Evolutionary conservation across 2,888 invertebrate species (phyloP).

Genomic region (Diploptera punctata): DNA sequence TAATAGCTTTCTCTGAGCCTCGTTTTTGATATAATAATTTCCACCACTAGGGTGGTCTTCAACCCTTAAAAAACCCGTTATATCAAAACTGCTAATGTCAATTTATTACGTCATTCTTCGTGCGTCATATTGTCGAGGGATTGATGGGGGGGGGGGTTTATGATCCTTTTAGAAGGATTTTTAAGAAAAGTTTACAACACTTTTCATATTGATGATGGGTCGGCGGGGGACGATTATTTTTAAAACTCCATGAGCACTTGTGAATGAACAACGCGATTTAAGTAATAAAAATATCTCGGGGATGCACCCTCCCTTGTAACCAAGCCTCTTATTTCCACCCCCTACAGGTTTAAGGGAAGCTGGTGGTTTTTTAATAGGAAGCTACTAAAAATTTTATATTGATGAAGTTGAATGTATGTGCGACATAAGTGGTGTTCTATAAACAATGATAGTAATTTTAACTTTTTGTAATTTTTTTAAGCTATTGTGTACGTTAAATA

Average conservation of each 20-base stretch:
- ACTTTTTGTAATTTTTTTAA: too few species aligned
- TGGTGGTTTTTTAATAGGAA: constrained; percentile 32
- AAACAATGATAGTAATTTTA: too few species aligned
- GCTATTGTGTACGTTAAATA: too few species aligned
- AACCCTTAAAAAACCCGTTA: too few species aligned
- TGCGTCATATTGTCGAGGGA: too few species aligned
- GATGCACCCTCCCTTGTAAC: constrained; percentile 17
- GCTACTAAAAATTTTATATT: constrained; percentile 10
- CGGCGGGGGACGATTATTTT: too few species aligned
- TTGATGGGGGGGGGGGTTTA: too few species aligned
- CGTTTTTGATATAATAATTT: too few species aligned
- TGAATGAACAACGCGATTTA: constrained; percentile 34
- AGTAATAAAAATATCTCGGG: constrained; percentile 38
- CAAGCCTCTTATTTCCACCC: constrained; percentile 31
- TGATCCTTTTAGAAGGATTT: background rate
- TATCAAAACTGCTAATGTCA: too few species aligned
- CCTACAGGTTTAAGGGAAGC: constrained; percentile 30
- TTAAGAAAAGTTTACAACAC: constrained; percentile 11
- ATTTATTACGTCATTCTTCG: too few species aligned
- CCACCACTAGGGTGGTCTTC: too few species aligned
- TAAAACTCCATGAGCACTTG: constrained; percentile 8
- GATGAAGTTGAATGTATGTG: constrained; percentile 1
- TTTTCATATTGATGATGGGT: background rate
- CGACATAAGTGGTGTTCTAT: constrained; percentile 11
- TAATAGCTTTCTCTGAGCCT: too few species aligned